These are phyloP conservation scores for Drosophila aldrichi DNA, from an alignment of 2,888 invertebrate species.

Conservation along the genomic window DNA sequence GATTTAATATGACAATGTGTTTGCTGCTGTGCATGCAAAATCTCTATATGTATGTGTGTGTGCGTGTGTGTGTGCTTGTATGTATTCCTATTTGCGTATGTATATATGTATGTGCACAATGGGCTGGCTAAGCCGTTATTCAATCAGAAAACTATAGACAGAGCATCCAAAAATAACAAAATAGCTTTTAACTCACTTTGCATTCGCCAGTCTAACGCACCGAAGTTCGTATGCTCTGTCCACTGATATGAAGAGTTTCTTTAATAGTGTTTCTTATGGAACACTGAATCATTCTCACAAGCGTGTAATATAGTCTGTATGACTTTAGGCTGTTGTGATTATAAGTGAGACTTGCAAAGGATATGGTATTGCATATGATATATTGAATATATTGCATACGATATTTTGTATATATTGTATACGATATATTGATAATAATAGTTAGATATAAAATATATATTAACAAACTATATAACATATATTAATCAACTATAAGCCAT, in stretches of 20 bases:
- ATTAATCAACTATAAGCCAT: too few species aligned
- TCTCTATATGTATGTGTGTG: conserved; percentile 5
- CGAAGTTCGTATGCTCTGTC: conserved; percentile 33
- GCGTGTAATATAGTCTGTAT: too few species aligned
- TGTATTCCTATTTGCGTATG: conserved; percentile 28
- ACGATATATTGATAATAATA: too few species aligned
- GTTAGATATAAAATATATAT: too few species aligned
- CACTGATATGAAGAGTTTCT: not conserved
- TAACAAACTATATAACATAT: too few species aligned
- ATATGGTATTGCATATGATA: too few species aligned
- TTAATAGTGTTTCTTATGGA: too few species aligned
- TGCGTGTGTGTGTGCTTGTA: conserved; percentile 6
- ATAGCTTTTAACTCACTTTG: conserved; percentile 20
- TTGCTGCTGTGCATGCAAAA: conserved; percentile 27
- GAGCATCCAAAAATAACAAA: conserved; percentile 22
- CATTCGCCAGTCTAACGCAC: not conserved
- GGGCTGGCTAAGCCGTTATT: conserved; percentile 61
- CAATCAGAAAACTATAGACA: conserved; percentile 58
- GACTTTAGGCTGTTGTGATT: not conserved
- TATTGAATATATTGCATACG: too few species aligned
- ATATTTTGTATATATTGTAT: too few species aligned
- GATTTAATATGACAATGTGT: conserved; percentile 70
- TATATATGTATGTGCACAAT: conserved; percentile 29
- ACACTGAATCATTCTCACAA: too few species aligned
- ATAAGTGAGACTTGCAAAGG: too few species aligned